phyloP scores from a whole-genome alignment of 1,140 invertebrate genomes.

The Cepaea nemoralis region DNA sequence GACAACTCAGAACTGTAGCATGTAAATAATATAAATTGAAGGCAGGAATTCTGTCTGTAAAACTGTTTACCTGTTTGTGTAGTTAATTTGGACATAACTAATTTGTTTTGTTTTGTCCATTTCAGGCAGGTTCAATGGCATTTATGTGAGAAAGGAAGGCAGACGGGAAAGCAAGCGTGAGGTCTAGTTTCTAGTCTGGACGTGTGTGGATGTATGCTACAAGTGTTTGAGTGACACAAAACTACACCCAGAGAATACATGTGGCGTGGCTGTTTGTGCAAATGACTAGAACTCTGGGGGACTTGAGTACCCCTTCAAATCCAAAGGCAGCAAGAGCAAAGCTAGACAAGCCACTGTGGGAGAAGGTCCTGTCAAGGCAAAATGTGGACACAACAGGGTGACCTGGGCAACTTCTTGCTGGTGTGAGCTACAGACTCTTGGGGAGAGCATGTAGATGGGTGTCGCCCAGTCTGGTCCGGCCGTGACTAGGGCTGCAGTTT shows the following conservation, averaged over 20 bases:
- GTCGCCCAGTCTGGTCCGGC: too few relatives aligned
- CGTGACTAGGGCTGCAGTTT: too few relatives aligned
- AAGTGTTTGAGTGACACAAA: neutral
- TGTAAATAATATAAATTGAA: too few relatives aligned
- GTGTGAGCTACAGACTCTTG: neutral
- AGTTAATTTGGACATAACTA: too few relatives aligned
- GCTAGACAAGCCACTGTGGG: conserved; percentile 32
- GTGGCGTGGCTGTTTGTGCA: neutral
- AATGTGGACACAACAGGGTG: conserved; percentile 20
- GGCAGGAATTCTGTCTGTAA: too few relatives aligned
- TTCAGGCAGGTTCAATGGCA: conserved; percentile 39
- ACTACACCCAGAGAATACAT: neutral
- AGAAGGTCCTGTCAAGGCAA: conserved; percentile 16
- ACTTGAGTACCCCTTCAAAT: conserved; percentile 6
- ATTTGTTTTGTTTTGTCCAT: neutral
- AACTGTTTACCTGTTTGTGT: too few relatives aligned
- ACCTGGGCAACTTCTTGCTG: neutral
- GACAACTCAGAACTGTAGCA: too few relatives aligned
- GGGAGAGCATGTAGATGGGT: too few relatives aligned
- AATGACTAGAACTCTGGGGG: conserved; percentile 34
- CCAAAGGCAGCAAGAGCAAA: conserved; percentile 37
- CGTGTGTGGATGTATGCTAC: conserved; percentile 12
- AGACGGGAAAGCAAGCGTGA: conserved; percentile 35
- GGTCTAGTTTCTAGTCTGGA: conserved; percentile 41
- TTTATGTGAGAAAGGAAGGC: conserved; percentile 40